A percentile compares a stretch with the other conserved stretches of the same genome.
phyloP scores from a whole-genome alignment of 1,140 invertebrate species.

The Drosophila bipectinata region DNA sequence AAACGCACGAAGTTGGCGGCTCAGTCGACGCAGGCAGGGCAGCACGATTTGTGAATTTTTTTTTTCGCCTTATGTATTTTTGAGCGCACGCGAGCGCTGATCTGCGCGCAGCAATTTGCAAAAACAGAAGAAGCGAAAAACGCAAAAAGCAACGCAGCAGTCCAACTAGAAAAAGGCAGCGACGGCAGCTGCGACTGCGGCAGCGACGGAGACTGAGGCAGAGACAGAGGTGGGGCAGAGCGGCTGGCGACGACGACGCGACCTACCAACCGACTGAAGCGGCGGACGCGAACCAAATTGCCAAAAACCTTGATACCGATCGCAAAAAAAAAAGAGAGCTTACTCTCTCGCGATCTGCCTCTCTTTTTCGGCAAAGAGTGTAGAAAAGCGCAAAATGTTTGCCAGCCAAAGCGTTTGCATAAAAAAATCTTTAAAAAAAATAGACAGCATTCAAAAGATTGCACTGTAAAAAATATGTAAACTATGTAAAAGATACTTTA shows the following conservation, averaged over 20 bases:
- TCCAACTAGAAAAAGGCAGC: slow-evolving; percentile 73
- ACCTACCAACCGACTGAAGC: slow-evolving; percentile 81
- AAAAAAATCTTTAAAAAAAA: slow-evolving; percentile 24
- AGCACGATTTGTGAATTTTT: slow-evolving; percentile 48
- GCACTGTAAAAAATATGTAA: background rate
- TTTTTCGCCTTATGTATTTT: slow-evolving; percentile 8
- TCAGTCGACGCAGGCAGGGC: slow-evolving; percentile 27
- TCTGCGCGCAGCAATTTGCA: slow-evolving; percentile 71
- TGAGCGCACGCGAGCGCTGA: slow-evolving; percentile 73
- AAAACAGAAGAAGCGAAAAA: slow-evolving; percentile 57
- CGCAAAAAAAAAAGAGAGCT: slow-evolving; percentile 50
- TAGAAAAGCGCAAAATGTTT: slow-evolving; percentile 46
- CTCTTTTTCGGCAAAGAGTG: slow-evolving; percentile 6
- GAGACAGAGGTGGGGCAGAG: slow-evolving; percentile 46
- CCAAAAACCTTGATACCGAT: slow-evolving; percentile 84
- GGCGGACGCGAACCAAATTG: slow-evolving; percentile 81
- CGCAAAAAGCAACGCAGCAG: slow-evolving; percentile 45
- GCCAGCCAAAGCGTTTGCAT: slow-evolving; percentile 49
- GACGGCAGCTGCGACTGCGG: slow-evolving; percentile 23
- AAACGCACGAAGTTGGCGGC: slow-evolving; percentile 50
- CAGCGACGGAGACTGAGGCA: slow-evolving; percentile 14
- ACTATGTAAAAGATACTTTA: background rate
- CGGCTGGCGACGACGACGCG: slow-evolving; percentile 66
- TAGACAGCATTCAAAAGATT: too few species aligned
- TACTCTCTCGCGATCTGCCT: slow-evolving; percentile 9